Percentiles rank a stretch among this genome's conserved stretches.
Evolutionary conservation across 2,888 invertebrate genomes (phyloP).

Genomic region (Amaurobius ferox): DNA sequence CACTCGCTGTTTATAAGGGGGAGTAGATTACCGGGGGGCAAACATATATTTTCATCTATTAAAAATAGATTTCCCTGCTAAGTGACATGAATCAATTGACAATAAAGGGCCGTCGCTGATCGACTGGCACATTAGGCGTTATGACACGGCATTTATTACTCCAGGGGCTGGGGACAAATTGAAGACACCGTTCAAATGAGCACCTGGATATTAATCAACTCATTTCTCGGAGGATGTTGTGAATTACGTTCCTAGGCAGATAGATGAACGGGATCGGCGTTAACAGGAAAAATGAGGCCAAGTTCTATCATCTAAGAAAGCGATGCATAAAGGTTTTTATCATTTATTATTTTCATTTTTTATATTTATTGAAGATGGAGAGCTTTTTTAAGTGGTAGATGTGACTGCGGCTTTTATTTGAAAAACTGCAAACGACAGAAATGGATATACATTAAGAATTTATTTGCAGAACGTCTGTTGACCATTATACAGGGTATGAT

Average conservation of each 20-base stretch:
- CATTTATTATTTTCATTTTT: too few relatives aligned
- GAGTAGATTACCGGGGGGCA: slow-evolving; percentile 54
- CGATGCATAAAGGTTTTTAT: too few relatives aligned
- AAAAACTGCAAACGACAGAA: too few relatives aligned
- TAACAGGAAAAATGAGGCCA: slow-evolving; percentile 5
- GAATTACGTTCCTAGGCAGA: slow-evolving; percentile 1
- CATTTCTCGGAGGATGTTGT: neutral
- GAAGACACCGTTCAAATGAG: slow-evolving; percentile 13
- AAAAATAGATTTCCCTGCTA: slow-evolving; percentile 68
- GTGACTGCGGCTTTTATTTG: too few relatives aligned
- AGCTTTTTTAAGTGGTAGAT: too few relatives aligned
- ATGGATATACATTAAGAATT: too few relatives aligned
- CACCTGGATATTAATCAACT: slow-evolving; percentile 12
- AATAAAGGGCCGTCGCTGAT: slow-evolving; percentile 65
- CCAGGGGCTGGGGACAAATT: slow-evolving; percentile 50
- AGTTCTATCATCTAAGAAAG: neutral
- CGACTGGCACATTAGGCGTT: slow-evolving; percentile 65
- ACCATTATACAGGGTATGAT: too few relatives aligned
- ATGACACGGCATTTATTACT: slow-evolving; percentile 69
- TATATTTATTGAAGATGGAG: too few relatives aligned
- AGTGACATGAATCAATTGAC: slow-evolving; percentile 69
- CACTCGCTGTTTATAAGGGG: slow-evolving; percentile 18
- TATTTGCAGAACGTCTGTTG: too few relatives aligned
- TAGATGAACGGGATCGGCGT: neutral
- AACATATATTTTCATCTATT: slow-evolving; percentile 69